Evolutionary conservation across 2,888 invertebrate genomes (phyloP).

Genomic region (Teleogryllus oceanicus): DNA sequence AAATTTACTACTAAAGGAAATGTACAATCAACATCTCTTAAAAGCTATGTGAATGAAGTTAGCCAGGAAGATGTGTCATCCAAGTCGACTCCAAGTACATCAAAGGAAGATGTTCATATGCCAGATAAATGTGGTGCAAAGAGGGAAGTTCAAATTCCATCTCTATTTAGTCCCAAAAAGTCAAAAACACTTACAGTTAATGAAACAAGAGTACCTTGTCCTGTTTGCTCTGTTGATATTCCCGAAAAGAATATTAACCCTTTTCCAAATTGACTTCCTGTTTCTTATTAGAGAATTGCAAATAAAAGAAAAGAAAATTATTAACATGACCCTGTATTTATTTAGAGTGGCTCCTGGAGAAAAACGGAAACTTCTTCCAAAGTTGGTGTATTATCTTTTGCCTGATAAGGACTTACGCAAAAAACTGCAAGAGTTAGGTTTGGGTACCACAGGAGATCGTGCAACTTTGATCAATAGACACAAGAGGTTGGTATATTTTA

Average conservation of each 20-base stretch:
- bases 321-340: too few relatives aligned
- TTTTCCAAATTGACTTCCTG: background rate
- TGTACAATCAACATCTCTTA: background rate
- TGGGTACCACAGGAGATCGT: slow-evolving; percentile 49
- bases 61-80: background rate
- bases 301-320: background rate
- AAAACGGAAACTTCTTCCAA: background rate
- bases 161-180: slow-evolving; percentile 12
- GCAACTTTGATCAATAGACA: slow-evolving; percentile 46
- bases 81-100: background rate
- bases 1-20: background rate
- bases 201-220: slow-evolving; percentile 46
- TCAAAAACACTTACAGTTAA: background rate
- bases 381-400: slow-evolving; percentile 47
- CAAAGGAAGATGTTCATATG: background rate
- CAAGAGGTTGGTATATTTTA: slow-evolving; percentile 40
- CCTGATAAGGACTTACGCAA: slow-evolving; percentile 49
- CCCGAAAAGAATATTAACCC: slow-evolving; percentile 48
- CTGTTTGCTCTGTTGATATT: slow-evolving; percentile 50
- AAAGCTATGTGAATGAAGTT: background rate
- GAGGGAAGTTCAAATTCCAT: background rate
- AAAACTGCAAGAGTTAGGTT: slow-evolving; percentile 49
- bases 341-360: too few relatives aligned
- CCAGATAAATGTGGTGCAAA: background rate
- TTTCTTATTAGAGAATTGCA: background rate